phyloP scores from a whole-genome alignment of 1,140 invertebrate genomes.

The Geopemphigus sp. region DNA sequence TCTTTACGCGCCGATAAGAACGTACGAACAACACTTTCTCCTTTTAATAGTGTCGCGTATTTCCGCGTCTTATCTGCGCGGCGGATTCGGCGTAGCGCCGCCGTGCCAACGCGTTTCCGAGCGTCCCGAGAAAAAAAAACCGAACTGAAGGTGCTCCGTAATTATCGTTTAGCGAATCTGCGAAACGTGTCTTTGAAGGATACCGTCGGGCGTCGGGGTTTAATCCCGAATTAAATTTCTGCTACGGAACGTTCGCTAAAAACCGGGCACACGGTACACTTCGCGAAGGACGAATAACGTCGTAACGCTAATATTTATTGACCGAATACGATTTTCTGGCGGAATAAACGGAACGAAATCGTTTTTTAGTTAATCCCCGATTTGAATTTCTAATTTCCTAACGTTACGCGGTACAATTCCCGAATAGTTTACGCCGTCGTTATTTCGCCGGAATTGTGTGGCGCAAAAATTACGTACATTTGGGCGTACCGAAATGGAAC shows the following conservation, averaged over 20 bases:
- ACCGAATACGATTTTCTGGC: too few species aligned
- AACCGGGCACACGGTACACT: not conserved
- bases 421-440: too few species aligned
- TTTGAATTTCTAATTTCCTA: too few species aligned
- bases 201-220: not conserved
- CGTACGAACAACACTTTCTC: not conserved
- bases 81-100: not conserved
- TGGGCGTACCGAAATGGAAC: too few species aligned
- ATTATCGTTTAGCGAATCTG: not conserved
- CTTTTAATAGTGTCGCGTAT: not conserved
- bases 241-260: not conserved
- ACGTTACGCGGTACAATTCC: too few species aligned
- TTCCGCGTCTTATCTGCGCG: not conserved
- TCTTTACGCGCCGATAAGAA: slow-evolving; percentile 2
- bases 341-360: too few species aligned
- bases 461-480: too few species aligned
- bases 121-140: not conserved
- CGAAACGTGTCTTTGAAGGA: not conserved
- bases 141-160: not conserved
- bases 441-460: too few species aligned
- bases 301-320: not conserved
- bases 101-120: not conserved
- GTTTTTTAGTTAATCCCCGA: too few species aligned
- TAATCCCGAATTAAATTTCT: not conserved
- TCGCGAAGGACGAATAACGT: not conserved